phyloP scores from a whole-genome alignment of 2,797 vertebrate genomes.

The Manis javanica region DNA sequence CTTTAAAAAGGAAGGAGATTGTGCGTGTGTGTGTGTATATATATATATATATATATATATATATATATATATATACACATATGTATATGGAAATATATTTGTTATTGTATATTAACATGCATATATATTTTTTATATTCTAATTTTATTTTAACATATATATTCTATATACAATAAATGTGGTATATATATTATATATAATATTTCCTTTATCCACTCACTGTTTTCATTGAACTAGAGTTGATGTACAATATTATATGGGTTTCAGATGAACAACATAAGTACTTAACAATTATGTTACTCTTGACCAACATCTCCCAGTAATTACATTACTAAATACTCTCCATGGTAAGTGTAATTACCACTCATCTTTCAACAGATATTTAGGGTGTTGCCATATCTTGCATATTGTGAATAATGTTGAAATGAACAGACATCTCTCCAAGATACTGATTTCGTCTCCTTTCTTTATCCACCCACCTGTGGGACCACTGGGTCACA shows the following conservation, averaged over 20 bases:
- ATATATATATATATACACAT: not conserved
- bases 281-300: too few relatives aligned
- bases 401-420: not conserved
- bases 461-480: not conserved
- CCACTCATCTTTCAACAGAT: not conserved
- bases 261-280: too few relatives aligned
- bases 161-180: not conserved
- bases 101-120: too few relatives aligned
- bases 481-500: not conserved
- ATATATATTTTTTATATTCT: too few relatives aligned
- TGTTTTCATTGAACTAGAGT: too few relatives aligned
- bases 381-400: not conserved
- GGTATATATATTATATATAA: not conserved
- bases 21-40: too few relatives aligned
- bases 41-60: not conserved
- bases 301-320: too few relatives aligned
- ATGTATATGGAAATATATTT: too few relatives aligned
- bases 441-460: not conserved
- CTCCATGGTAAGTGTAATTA: too few relatives aligned
- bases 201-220: not conserved
- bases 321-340: too few relatives aligned
- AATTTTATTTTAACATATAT: too few relatives aligned
- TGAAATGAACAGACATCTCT: not conserved
- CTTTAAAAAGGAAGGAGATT: not conserved
- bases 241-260: too few relatives aligned